A percentile compares a stretch with the other conserved stretches of the same genome.
Evolutionary conservation across 2,888 invertebrate genomes (phyloP).

Genomic region (Lithophane ornitopus): DNA sequence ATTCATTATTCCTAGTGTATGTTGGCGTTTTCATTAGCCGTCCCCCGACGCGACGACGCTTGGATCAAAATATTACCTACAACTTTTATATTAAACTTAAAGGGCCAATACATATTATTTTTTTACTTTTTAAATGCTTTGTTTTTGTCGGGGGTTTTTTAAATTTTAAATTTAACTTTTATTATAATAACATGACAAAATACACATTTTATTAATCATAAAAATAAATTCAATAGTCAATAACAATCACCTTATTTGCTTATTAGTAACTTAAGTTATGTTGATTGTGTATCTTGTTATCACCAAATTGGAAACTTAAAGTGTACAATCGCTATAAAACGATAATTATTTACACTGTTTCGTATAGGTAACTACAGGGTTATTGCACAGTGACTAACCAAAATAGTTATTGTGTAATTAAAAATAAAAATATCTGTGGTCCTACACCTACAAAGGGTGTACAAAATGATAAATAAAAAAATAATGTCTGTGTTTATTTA

Average conservation of each 20-base stretch:
- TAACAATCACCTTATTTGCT: slow-evolving; percentile 21
- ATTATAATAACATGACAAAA: slow-evolving; percentile 1
- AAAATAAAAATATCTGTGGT: background rate
- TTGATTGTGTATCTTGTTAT: slow-evolving; percentile 29
- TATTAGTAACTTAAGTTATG: slow-evolving; percentile 26
- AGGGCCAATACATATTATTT: no score
- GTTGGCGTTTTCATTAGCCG: no score
- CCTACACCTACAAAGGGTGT: background rate
- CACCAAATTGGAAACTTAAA: slow-evolving; percentile 7
- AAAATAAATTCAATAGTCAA: slow-evolving; percentile 22
- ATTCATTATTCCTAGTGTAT: no score
- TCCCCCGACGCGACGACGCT: no score
- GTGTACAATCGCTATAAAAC: background rate
- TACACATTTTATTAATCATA: slow-evolving; percentile 24
- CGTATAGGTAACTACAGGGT: background rate
- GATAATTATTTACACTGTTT: background rate
- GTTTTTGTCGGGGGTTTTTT: no score
- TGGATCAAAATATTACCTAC: no score
- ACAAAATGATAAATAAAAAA: background rate
- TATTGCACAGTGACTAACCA: background rate
- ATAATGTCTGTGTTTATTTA: no score
- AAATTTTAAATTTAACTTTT: no score
- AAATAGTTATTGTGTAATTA: background rate
- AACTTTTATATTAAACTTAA: no score
- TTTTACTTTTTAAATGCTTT: no score